Conservation (phyloP, 1,140 invertebrate genomes). For the Oreohelix idahoensis region DNA sequence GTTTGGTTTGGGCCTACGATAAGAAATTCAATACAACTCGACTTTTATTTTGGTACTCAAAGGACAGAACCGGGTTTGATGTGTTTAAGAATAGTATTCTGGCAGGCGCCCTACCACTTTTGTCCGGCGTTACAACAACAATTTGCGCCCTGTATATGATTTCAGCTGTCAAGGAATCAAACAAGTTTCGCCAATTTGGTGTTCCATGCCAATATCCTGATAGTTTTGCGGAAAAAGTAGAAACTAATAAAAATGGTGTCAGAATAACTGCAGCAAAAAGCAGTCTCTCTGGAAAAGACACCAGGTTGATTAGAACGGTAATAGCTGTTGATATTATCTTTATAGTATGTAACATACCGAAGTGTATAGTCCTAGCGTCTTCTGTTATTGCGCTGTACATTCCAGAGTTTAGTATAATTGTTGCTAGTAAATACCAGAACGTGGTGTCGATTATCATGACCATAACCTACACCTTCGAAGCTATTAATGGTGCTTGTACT, state of each 20-base stretch:
- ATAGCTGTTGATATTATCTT: not conserved
- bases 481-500: not conserved
- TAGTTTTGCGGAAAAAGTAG: not conserved
- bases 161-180: not conserved
- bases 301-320: not conserved
- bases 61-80: not conserved
- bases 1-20: not conserved
- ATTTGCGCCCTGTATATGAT: not conserved
- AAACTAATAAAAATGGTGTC: not conserved
- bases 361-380: not conserved
- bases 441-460: not conserved
- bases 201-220: not conserved
- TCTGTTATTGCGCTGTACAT: not conserved
- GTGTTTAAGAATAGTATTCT: not conserved
- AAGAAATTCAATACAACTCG: not conserved
- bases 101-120: not conserved
- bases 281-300: not conserved
- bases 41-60: not conserved
- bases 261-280: not conserved
- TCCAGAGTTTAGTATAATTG: not conserved
- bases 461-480: not conserved
- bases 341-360: not conserved
- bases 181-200: not conserved
- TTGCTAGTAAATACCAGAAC: not conserved
- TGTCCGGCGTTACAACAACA: not conserved